phyloP scores from a whole-genome alignment of 2,797 vertebrate species.

The Ibycter americanus region DNA sequence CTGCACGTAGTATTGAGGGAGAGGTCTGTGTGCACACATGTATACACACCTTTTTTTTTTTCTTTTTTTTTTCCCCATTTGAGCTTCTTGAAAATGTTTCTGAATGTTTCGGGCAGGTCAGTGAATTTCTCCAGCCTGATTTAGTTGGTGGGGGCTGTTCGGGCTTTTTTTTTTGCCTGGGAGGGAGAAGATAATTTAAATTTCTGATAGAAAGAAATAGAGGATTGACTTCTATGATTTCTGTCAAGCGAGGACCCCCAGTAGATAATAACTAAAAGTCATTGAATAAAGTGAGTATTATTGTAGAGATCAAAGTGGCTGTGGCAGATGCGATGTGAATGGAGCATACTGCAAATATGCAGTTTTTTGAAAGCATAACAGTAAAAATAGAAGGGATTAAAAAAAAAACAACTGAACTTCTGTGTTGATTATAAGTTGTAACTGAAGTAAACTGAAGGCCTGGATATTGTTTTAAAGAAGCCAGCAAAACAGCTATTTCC shows the following conservation, averaged over 20 bases:
- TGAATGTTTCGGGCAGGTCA: background rate
- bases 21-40: accelerated
- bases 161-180: background rate
- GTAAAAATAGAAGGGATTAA: conserved; percentile 15
- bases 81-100: background rate
- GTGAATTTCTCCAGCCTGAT: background rate
- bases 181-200: background rate
- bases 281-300: background rate
- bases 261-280: background rate
- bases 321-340: background rate
- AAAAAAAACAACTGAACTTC: background rate
- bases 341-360: background rate
- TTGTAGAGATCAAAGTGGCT: background rate
- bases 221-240: background rate
- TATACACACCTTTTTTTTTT: background rate
- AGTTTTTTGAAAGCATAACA: background rate
- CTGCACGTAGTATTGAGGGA: accelerated
- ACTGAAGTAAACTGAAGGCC: background rate
- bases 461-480: conserved; percentile 9
- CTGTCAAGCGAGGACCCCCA: background rate
- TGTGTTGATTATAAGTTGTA: conserved; percentile 37
- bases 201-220: background rate
- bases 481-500: background rate
- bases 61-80: background rate
- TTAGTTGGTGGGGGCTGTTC: background rate